Base-by-base conservation (phyloP, 2,888 invertebrate species). In the Diloba caeruleocephala region DNA sequence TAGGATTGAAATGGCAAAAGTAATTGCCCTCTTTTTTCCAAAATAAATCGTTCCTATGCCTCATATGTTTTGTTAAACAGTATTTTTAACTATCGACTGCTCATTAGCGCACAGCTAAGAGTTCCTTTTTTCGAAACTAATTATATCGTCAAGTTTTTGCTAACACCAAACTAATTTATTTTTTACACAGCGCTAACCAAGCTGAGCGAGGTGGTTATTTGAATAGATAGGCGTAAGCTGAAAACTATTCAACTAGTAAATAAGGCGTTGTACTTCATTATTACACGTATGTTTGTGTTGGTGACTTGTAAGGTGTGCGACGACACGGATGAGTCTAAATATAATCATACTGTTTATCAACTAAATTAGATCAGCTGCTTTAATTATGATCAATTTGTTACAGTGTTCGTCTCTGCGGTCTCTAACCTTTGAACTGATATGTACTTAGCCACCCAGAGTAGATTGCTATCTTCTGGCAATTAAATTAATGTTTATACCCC, bases 91-190 rank as follows among this genome's bases (percentile, higher is more conserved):
- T 56, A 63, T 44, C 29, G 31, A 23, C 32, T 14, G 42, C 41
- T 68, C 64, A 53, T 54, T 56, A 59, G 33, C 61, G 41, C 44
- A 44, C 55, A 44, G 32, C 33, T 46, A 68, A 67, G 56, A 71
- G 67, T 71, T 70, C 62, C 54, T 76, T 82, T 79, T 76, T 84
- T 79, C 53, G 64, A 74, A 79, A 75, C 80, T 89, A 90, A 90
- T 90, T 89, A 90, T 82, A 84, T 81, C 80, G 85, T 90, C 84
- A 84, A 67, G 75, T 90, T 89, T 90, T 90, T 89, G 82, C 71
- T 65, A 61, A 54, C 59, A 55, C 68, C 72, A 86, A 89, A 86
- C 81, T 88, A 87, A 90, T 90, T 89, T 87, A 85, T 87, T 90
- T 90, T 90, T 90, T 90, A 79, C 69, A 44, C 34, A 25, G 33